These are phyloP conservation scores for Celastrina argiolus DNA, from an alignment of 2,888 invertebrate genomes.

Conservation along the genomic window DNA sequence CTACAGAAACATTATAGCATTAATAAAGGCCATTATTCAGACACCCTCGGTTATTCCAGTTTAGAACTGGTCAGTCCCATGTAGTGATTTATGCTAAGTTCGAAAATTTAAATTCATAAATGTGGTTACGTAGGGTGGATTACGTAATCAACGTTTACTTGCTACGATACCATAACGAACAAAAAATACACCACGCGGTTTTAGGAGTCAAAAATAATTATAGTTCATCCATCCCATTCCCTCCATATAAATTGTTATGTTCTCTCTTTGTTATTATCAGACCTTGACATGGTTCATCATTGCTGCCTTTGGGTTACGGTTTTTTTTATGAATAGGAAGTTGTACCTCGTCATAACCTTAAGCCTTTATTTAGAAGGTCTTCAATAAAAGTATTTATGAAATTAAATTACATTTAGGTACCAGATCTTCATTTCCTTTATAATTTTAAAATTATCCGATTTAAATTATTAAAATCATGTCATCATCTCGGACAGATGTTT, in stretches of 20 bases:
- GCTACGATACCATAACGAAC: neutral
- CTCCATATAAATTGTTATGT: neutral
- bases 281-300: neutral
- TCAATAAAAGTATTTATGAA: no score
- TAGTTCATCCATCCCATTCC: neutral
- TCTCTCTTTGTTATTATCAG: neutral
- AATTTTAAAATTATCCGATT: no score
- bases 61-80: slow-evolving; percentile 6
- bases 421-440: no score
- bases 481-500: neutral
- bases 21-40: neutral
- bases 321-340: no score
- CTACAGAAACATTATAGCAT: neutral
- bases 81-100: slow-evolving; percentile 11
- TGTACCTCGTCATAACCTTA: no score
- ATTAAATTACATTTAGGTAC: no score
- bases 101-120: slow-evolving; percentile 19
- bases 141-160: neutral
- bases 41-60: slow-evolving; percentile 2
- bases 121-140: neutral
- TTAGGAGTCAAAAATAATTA: neutral
- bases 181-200: slow-evolving; percentile 2
- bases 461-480: neutral
- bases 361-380: no score
- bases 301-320: neutral